Evolutionary conservation across 2,113 vertebrate species (phyloP), one percentile per base, ranked within the genome.

Genomic region (Vidua chalybeata): DNA sequence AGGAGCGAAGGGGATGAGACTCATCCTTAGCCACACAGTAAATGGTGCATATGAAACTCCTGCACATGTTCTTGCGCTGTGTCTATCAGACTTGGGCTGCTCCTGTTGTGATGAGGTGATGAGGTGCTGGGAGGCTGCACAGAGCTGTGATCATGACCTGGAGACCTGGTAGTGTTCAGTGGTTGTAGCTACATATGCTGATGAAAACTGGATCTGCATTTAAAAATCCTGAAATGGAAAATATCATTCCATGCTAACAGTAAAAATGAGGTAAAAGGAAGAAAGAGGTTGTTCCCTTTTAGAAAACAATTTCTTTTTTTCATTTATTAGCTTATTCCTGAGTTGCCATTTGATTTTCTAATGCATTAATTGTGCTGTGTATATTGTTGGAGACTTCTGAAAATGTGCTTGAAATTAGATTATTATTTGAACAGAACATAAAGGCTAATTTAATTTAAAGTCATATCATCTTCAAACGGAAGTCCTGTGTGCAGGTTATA

Each of bases 401-500:
- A 96, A 94, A 88, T 73, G 22, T 51, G 66, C 71, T 20, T 73
- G 66, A 92, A 88, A 71, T 81, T 52, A 46, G 45, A 72, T 31
- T 72, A 56, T 22, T 9, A 84, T 91, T 84, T 68, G 54, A 94
- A 85, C 23, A 52, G 33, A 79, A 64, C n/a, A 69, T 43, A 85
- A 82, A 85, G 20, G 13, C 37, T 94, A 75, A 82, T 52, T 93
- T 78, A 91, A 89, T 72, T 55, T 84, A 14, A 90, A 85, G 45
- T 78, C 19, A 8, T 71, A 45, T 71, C 9, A 64, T 62, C 66
- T 78, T 91, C 51, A 56, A 63, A 55, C 18, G 56, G 52, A 84
- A 78, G 27, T 81, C 69, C 27, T 74, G 23, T 64, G 73, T 75
- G 9, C 31, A 64, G 22, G 6, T 56, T 76, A 45, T 52, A 72